These are phyloP conservation scores for Homarus americanus DNA, from an alignment of 1,140 invertebrate species.

Conservation along the genomic window DNA sequence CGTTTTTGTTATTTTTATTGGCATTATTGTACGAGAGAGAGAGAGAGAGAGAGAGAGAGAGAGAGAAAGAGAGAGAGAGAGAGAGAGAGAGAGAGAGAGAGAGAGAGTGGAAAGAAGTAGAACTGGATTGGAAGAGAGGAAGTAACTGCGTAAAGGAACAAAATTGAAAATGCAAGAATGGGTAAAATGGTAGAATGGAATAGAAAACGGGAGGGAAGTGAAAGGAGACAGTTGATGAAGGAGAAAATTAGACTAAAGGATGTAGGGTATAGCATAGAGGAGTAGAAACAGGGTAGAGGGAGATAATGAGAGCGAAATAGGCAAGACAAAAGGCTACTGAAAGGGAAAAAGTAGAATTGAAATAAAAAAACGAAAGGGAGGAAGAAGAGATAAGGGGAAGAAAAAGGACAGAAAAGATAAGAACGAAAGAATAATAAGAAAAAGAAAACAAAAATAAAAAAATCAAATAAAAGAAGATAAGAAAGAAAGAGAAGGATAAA, in stretches of 20 bases:
- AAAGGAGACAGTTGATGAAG: no score
- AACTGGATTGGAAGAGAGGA: background rate
- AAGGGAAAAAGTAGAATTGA: background rate
- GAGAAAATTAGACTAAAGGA: background rate
- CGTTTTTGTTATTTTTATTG: no score
- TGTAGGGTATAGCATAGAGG: background rate
- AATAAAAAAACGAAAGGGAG: background rate
- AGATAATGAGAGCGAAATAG: background rate
- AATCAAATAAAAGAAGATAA: background rate
- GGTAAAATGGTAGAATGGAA: no score
- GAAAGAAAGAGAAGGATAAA: background rate
- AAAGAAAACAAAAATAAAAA: constrained; percentile 2
- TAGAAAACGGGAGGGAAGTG: no score
- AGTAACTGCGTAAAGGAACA: no score
- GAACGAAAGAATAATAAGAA: background rate
- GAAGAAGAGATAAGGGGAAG: background rate
- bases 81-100: background rate
- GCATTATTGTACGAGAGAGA: no score
- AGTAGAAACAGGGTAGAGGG: background rate
- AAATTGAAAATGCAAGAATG: no score
- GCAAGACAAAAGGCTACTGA: no score
- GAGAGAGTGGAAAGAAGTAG: background rate
- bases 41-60: background rate
- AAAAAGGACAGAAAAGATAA: background rate
- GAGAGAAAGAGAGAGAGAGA: background rate